phyloP scores from a whole-genome alignment of 2,797 vertebrate genomes.

The Mus minutoides region DNA sequence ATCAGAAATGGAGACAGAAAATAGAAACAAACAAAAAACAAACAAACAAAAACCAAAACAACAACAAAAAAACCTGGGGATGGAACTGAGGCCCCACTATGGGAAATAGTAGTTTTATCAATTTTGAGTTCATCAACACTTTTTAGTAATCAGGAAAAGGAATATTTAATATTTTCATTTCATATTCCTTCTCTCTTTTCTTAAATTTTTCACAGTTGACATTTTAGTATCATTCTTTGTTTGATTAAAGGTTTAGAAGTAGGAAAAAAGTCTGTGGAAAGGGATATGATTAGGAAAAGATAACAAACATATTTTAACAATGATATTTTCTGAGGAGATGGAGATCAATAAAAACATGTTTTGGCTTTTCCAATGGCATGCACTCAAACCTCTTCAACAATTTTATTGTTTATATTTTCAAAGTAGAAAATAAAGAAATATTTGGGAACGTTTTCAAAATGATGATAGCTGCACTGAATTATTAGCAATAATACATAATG shows the following conservation, averaged over 20 bases:
- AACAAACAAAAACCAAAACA: too few relatives aligned
- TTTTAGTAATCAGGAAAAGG: neutral
- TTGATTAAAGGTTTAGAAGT: conserved; percentile 21
- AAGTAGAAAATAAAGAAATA: conserved; percentile 64
- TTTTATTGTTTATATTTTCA: conserved; percentile 54
- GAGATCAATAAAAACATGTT: conserved; percentile 25
- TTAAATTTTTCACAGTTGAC: neutral
- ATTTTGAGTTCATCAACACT: neutral
- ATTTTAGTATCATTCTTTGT: conserved; percentile 13
- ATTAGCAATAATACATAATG: conserved; percentile 44
- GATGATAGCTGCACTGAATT: conserved; percentile 13
- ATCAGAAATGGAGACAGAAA: neutral
- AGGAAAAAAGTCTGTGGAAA: conserved; percentile 14
- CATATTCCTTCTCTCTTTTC: neutral
- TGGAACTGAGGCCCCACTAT: neutral
- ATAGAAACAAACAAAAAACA: neutral
- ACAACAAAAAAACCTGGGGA: neutral
- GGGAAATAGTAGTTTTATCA: conserved; percentile 5
- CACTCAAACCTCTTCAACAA: conserved; percentile 38
- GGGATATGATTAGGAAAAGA: conserved; percentile 51
- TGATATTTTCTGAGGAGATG: conserved; percentile 37
- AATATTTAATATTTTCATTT: neutral
- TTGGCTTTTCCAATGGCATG: conserved; percentile 17
- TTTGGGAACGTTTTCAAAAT: conserved; percentile 59
- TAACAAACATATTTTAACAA: conserved; percentile 53